phyloP scores from a whole-genome alignment of 2,113 vertebrate species.

The Panurus biarmicus region DNA sequence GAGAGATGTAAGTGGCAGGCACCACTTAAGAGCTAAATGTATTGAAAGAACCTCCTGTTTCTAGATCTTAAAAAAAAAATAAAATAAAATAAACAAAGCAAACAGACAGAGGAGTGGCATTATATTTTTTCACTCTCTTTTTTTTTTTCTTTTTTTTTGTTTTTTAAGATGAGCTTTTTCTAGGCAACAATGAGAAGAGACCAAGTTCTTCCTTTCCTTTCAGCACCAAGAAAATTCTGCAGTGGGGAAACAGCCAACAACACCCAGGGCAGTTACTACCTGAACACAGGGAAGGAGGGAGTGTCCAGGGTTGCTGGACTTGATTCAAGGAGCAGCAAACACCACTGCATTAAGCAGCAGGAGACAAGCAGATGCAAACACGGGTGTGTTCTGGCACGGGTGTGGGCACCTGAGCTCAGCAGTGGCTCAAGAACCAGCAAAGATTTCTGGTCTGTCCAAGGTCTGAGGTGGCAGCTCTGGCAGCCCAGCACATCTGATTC shows the following conservation, averaged over 20 bases:
- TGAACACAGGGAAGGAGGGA: neutral
- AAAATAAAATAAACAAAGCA: neutral
- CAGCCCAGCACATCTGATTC: neutral
- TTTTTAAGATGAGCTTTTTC: neutral
- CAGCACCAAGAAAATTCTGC: neutral
- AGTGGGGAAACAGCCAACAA: neutral
- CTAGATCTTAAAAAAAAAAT: neutral
- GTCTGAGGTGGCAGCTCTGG: neutral
- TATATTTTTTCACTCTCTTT: neutral
- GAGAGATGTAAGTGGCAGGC: neutral
- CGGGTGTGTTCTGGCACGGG: neutral
- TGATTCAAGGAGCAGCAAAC: neutral
- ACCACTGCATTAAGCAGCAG: neutral
- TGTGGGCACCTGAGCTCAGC: neutral
- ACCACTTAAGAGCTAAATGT: neutral
- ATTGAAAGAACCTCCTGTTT: neutral
- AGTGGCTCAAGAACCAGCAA: fast-evolving
- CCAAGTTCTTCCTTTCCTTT: neutral
- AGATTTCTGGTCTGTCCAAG: neutral
- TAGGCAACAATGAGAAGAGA: neutral
- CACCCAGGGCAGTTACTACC: fast-evolving
- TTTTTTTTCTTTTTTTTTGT: neutral
- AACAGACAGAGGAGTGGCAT: neutral
- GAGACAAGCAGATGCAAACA: neutral
- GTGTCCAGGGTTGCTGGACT: neutral